Percentiles rank a stretch among this genome's conserved stretches.
Conservation (phyloP, 2,888 invertebrate genomes). For the Sipha maydis region DNA sequence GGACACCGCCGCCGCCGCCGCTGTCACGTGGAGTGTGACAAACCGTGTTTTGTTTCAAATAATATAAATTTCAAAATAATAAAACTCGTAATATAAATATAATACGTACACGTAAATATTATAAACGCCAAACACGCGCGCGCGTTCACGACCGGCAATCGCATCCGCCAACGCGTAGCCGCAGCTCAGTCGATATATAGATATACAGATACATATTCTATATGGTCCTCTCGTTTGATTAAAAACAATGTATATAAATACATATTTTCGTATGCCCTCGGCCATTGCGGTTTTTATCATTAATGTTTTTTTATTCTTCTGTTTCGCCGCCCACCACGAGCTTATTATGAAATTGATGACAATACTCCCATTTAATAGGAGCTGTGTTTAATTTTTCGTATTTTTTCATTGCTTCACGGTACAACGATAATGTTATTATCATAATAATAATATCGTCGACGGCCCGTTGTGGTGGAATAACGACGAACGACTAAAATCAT, state of each 20-base stretch:
- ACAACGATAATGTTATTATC: conserved; percentile 55
- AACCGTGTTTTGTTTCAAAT: conserved; percentile 52
- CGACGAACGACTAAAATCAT: not conserved
- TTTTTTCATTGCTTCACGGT: conserved; percentile 58
- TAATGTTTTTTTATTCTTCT: conserved; percentile 11
- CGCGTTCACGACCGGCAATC: not conserved
- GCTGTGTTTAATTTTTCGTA: conserved; percentile 58
- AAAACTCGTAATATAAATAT: not conserved
- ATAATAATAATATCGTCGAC: conserved; percentile 3
- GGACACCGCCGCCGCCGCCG: not conserved
- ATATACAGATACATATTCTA: not conserved
- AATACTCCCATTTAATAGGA: conserved; percentile 48
- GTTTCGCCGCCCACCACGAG: conserved; percentile 19
- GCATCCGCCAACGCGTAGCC: not conserved
- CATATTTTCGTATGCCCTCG: conserved; percentile 35
- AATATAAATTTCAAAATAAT: conserved; percentile 21
- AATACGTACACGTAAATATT: not conserved
- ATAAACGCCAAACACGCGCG: not conserved
- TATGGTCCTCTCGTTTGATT: conserved; percentile 45
- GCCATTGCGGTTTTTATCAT: not conserved
- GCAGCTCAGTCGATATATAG: not conserved
- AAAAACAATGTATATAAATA: conserved; percentile 5
- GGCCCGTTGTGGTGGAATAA: conserved; percentile 39
- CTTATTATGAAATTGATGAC: conserved; percentile 55
- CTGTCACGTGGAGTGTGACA: conserved; percentile 42